Evolutionary conservation across 1,140 invertebrate species (phyloP).

Genomic region (Musca vetustissima): DNA sequence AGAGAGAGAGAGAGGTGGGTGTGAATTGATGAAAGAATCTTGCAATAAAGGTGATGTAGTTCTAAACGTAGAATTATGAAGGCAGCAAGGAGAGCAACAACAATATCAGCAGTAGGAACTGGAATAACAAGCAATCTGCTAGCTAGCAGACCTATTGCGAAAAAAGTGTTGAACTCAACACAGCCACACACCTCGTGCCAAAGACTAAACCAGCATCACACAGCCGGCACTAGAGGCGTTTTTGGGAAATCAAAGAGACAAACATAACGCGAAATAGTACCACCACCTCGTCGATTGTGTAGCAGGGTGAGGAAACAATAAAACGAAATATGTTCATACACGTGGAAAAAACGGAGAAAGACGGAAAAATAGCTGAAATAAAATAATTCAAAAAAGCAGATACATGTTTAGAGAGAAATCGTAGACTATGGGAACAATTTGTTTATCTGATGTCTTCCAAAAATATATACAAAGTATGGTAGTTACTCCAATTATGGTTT

Average conservation of each 20-base stretch:
- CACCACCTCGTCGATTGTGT: no score
- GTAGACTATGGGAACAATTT: no score
- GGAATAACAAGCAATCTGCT: no score
- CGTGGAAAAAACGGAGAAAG: neutral
- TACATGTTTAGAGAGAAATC: no score
- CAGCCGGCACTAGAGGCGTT: conserved; percentile 12
- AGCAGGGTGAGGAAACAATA: no score
- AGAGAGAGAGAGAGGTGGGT: no score
- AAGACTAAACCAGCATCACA: neutral
- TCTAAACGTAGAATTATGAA: conserved; percentile 10
- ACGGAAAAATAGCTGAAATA: neutral
- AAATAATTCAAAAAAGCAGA: no score
- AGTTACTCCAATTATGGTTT: no score
- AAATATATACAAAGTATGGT: no score
- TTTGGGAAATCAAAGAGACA: neutral
- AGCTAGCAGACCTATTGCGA: neutral
- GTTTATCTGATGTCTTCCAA: no score
- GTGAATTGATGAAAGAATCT: no score
- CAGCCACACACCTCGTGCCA: conserved; percentile 17
- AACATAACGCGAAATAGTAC: neutral
- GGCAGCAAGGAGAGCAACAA: neutral
- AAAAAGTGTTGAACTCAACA: conserved; percentile 17
- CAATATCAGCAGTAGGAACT: neutral
- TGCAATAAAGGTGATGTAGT: no score
- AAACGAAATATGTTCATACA: neutral